Evolutionary conservation across 2,888 invertebrate genomes (phyloP), one percentile per base, ranked within the genome.

Genomic region (Sesia bembeciformis): DNA sequence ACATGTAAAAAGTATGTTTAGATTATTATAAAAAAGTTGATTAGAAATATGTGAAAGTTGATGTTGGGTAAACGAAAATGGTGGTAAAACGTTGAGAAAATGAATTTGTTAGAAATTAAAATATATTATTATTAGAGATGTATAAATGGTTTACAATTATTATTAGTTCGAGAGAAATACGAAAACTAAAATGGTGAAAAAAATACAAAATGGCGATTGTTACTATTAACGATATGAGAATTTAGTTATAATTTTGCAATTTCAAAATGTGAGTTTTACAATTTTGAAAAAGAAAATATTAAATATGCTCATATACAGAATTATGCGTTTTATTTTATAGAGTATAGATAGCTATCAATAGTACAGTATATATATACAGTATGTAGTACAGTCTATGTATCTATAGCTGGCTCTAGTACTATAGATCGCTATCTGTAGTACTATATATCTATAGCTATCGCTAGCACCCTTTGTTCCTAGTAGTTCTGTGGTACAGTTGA

Each of bases 211-310:
- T 80, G 84, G 82, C 87, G 84, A 84, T 87, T 87, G 87, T 88
- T 89, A 89, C 84, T 88, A 88, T 85, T 85, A 82, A 85, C 86
- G 83, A 86, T 86, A 88, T 87, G 87, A 87, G 85, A 88, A 86
- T 84, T 87, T 88, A 89, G 86, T 87, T 88, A 83, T 88, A 88
- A 86, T 88, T 89, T 89, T 88, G 88, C 87, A 88, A 87, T 85
- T 89, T 88, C 88, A 88, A 88, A 88, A 88, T 89, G 89, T 89
- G 88, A 87, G 87, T 89, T 88, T 89, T 88, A 88, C 89, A 89
- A 89, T 89, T 89, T 89, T 89, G 87, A 89, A 86, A 82, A 84
- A 83, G 86, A 87, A 86, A 86, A 87, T 87, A 89, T 86, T 88
- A 88, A 89, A 89, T 89, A 89, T 88, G 88, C 89, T 89, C 89